Percentiles rank a stretch among this genome's conserved stretches.
Evolutionary conservation across 35 echinoderm and acorn worm genomes (phyloP).

Genomic region (Strongylocentrotus purpuratus): DNA sequence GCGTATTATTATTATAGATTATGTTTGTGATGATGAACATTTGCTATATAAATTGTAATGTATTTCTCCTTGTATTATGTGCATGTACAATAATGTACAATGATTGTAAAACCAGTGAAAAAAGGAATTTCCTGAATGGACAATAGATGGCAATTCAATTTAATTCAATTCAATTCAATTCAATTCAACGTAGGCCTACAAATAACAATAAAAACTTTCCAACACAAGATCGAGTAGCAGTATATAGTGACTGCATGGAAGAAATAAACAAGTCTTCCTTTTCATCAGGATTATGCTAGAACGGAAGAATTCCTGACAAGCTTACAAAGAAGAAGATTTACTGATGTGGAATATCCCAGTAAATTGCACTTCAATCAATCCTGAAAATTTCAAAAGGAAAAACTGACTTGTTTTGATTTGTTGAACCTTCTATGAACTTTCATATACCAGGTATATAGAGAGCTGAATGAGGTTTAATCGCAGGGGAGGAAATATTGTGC

Average conservation of each 20-base stretch:
- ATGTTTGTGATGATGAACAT: too few relatives aligned
- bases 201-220: background rate
- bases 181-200: too few relatives aligned
- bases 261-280: background rate
- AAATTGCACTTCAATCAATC: constrained; percentile 19
- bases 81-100: too few relatives aligned
- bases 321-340: background rate
- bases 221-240: background rate
- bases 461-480: background rate
- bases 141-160: too few relatives aligned
- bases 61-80: too few relatives aligned
- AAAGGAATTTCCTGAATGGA: too few relatives aligned
- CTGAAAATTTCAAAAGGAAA: background rate
- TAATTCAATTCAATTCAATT: too few relatives aligned
- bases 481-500: background rate
- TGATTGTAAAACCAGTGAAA: too few relatives aligned
- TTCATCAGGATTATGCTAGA: background rate
- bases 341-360: constrained; percentile 4
- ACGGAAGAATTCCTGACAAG: background rate
- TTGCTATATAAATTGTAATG: too few relatives aligned
- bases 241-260: background rate
- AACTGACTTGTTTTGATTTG: background rate
- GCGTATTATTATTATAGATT: too few relatives aligned
- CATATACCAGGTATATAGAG: too few relatives aligned
- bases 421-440: background rate